Conservation (phyloP, 2,888 invertebrate species). For the Deilephila porcellus region DNA sequence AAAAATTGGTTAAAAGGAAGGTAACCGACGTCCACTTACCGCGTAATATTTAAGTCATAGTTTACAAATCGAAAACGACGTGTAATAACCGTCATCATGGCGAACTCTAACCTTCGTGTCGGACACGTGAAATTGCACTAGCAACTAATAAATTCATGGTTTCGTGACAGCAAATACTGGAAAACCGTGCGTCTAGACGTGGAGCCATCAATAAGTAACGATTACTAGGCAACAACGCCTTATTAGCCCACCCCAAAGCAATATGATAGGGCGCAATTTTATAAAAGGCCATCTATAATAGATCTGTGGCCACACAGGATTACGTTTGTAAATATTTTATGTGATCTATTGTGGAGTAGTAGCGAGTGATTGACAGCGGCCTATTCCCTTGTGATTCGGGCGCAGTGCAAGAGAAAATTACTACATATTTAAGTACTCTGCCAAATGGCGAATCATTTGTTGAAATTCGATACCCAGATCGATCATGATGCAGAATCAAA, state of each 20-base stretch:
- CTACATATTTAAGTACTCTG: constrained; percentile 42
- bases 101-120: constrained; percentile 24
- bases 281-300: constrained; percentile 74
- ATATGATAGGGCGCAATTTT: constrained; percentile 65
- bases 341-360: constrained; percentile 66
- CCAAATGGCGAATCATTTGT: constrained; percentile 38
- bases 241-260: constrained; percentile 64
- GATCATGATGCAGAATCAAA: background rate
- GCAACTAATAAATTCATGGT: constrained; percentile 61
- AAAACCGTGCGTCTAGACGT: constrained; percentile 72
- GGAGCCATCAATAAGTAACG: constrained; percentile 72
- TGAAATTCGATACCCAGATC: constrained; percentile 21
- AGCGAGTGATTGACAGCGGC: constrained; percentile 75
- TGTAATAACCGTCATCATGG: constrained; percentile 24
- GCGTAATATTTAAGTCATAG: constrained; percentile 20
- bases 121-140: constrained; percentile 58
- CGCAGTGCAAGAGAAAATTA: constrained; percentile 48
- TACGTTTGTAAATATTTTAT: constrained; percentile 82
- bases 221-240: constrained; percentile 63
- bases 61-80: constrained; percentile 24
- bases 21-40: background rate
- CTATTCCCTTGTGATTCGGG: constrained; percentile 57
- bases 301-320: constrained; percentile 76
- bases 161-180: constrained; percentile 75
- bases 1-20: constrained; percentile 43